Evolutionary conservation across 2,113 vertebrate genomes (phyloP).

Genomic region (Odontophorus gujanensis): DNA sequence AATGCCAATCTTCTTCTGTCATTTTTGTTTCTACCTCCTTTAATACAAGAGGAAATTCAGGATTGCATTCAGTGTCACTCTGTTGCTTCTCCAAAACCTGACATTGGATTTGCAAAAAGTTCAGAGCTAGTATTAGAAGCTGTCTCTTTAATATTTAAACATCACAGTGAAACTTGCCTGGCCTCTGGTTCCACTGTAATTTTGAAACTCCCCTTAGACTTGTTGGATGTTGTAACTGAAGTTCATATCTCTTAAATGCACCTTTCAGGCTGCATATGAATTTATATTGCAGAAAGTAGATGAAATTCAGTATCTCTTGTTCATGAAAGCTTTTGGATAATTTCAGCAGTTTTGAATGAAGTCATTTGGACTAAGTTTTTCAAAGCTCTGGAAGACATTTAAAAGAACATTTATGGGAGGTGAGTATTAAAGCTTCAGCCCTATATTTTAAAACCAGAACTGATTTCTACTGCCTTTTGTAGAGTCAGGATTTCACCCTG

Average conservation of each 20-base stretch:
- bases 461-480: background rate
- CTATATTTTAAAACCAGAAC: background rate
- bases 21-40: background rate
- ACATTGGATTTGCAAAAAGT: background rate
- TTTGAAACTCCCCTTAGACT: conserved; percentile 22
- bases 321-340: conserved; percentile 31
- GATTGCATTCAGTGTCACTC: background rate
- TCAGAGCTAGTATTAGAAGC: background rate
- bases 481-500: background rate
- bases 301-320: background rate
- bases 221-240: background rate
- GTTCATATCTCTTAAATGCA: conserved; percentile 49
- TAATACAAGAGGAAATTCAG: background rate
- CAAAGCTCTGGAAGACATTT: background rate
- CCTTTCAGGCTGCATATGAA: background rate
- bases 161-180: background rate
- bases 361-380: background rate
- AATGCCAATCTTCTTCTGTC: background rate
- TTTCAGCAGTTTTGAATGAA: conserved; percentile 26
- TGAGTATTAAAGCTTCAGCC: background rate
- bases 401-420: background rate
- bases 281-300: conserved; percentile 7
- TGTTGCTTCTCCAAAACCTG: background rate
- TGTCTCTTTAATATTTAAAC: background rate
- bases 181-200: background rate